These are phyloP conservation scores for Drosophila ustulata DNA, from an alignment of 2,888 invertebrate genomes.

Conservation along the genomic window DNA sequence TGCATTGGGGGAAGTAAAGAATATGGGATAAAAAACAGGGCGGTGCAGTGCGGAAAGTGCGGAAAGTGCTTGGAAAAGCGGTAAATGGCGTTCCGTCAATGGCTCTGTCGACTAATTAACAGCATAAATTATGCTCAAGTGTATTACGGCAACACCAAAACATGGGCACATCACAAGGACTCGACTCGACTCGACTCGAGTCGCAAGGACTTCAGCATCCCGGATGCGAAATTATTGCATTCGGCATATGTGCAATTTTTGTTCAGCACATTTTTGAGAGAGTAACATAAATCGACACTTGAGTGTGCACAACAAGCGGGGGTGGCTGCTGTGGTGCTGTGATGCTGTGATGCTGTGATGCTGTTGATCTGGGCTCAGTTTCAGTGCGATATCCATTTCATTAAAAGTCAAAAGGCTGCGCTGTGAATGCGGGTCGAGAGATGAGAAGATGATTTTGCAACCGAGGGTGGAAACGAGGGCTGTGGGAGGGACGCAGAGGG, in stretches of 20 bases:
- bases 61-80: conserved; percentile 30
- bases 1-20: not conserved
- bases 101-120: conserved; percentile 71
- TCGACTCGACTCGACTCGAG: not conserved
- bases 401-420: conserved; percentile 77
- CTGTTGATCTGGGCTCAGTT: conserved; percentile 34
- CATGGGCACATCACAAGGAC: conserved; percentile 7
- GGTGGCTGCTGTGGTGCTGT: not conserved
- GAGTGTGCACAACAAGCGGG: conserved; percentile 37
- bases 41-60: not conserved
- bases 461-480: not conserved
- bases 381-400: conserved; percentile 73
- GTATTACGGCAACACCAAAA: conserved; percentile 70
- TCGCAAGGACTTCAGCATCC: not conserved
- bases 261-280: conserved; percentile 53
- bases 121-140: conserved; percentile 81
- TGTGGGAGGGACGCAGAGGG: not conserved
- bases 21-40: not conserved
- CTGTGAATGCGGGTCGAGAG: conserved; percentile 44
- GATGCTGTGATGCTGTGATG: conserved; percentile 12
- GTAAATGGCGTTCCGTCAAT: conserved; percentile 49
- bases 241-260: conserved; percentile 46
- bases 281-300: conserved; percentile 71
- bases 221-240: conserved; percentile 48
- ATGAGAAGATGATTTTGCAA: not conserved